Base-by-base conservation (phyloP, 2,888 invertebrate genomes). In the Drosophila tanythrix region DNA sequence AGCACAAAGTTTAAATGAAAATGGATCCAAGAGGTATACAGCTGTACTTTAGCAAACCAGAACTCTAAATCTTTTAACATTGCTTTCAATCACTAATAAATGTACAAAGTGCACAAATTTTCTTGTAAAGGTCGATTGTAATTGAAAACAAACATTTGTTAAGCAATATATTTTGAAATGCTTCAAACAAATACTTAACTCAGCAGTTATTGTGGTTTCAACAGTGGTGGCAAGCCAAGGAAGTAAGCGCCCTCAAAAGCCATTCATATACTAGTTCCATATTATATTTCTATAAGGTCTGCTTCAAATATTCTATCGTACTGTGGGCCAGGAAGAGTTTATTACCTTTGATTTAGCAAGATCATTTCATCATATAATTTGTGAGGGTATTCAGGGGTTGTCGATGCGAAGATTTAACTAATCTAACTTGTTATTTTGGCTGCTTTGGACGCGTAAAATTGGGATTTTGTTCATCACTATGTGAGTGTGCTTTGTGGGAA, bases 391-490 rank as follows among this genome's bases (percentile, higher is more conserved):
- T 52, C 33, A 5, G 3, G 33, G 0, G 51, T 56, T 18, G 35
- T 13, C 46, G 11, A 15, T 1, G 21, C 10, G 33, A 29, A n/a
- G 10, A 0, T 40, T 25, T 15, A 46, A 8, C 21, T 35, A 5
- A 8, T 31, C 4, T 40, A 56, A 43, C 74, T 43, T 64, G 56
- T 70, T 74, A 53, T 70, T 76, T 62, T 46, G 53, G 48, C 46
- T 76, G 62, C 15, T 40, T 52, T 59, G 46, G 43, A 52, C 36
- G 51, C 46, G 31, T 51, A 36, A 35, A 50, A 50, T 59, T 66
- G 46, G 43, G 18, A 36, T 46, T 27, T 38, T 18, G 31, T 38
- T 33, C 53, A 21, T 60, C 36, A 38, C 27, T 25, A 33, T 60
- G 31, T 51, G 21, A 21, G 35, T 52, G 52, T 40, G 56, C 15